Evolutionary conservation across 2,113 vertebrate species (phyloP).

Genomic region (Capreolus pygargus): DNA sequence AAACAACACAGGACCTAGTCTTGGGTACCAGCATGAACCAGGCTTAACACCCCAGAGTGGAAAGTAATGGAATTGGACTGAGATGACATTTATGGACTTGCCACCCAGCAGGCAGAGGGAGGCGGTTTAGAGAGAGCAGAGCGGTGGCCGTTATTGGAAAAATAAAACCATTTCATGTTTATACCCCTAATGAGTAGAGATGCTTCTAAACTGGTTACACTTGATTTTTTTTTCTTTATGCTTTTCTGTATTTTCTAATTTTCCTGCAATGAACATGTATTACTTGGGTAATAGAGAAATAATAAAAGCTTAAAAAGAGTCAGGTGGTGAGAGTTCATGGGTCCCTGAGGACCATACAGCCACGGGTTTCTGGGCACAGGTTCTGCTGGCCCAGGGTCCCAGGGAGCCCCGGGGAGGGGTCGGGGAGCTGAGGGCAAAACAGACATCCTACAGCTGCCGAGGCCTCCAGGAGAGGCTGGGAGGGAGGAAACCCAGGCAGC

Average conservation of each 20-base stretch:
- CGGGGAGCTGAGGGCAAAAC: neutral
- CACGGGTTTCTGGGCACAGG: neutral
- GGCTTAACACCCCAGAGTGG: neutral
- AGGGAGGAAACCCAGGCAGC: neutral
- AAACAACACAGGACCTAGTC: neutral
- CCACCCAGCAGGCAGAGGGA: neutral
- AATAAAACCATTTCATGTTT: constrained; percentile 38
- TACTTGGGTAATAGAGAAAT: constrained; percentile 59
- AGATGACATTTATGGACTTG: neutral
- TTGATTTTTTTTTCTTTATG: constrained; percentile 60
- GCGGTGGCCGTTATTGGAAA: constrained; percentile 31
- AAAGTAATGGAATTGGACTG: neutral
- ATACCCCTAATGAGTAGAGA: neutral
- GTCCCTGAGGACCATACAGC: neutral
- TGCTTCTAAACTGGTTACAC: constrained; percentile 55
- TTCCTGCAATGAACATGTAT: constrained; percentile 24
- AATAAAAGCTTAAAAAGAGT: constrained; percentile 26
- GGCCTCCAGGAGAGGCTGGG: neutral
- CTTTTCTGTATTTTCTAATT: constrained; percentile 70
- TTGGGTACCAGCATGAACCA: neutral
- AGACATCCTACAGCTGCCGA: neutral
- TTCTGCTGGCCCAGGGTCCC: neutral
- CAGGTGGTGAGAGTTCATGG: neutral
- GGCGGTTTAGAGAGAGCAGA: neutral
- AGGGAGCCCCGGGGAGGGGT: no score